Conservation (phyloP, 2,888 invertebrate genomes). For the Patella depressa region DNA sequence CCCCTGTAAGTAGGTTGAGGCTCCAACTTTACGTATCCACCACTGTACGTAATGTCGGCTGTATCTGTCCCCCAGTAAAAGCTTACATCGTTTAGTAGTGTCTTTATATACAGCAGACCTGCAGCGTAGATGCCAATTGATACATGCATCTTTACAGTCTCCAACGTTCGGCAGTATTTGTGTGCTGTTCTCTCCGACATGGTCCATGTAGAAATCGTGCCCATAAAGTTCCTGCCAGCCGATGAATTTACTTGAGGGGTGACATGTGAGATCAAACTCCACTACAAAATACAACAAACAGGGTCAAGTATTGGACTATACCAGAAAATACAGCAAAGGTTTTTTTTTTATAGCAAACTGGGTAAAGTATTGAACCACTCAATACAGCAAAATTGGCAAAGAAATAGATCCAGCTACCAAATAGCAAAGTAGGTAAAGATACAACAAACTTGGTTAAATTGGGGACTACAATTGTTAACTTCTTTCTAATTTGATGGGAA, state of each 20-base stretch:
- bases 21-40: background rate
- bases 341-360: too few relatives aligned
- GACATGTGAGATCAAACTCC: background rate
- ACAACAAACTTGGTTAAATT: too few relatives aligned
- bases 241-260: background rate
- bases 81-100: background rate
- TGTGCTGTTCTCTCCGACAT: background rate
- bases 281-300: conserved; percentile 1
- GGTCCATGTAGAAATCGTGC: background rate
- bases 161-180: background rate
- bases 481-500: too few relatives aligned
- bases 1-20: background rate
- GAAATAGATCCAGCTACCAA: too few relatives aligned
- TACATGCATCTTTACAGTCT: background rate
- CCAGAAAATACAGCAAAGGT: too few relatives aligned
- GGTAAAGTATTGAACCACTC: too few relatives aligned
- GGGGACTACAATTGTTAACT: too few relatives aligned
- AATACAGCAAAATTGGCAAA: too few relatives aligned
- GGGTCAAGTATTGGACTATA: background rate
- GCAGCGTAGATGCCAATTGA: background rate
- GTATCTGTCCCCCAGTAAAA: background rate
- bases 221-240: background rate
- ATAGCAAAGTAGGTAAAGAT: too few relatives aligned
- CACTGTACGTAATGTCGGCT: background rate
- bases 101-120: background rate